Base-by-base conservation (phyloP, 53 echinoderm and acorn worm species). In the Temnopleurus reevesii region DNA sequence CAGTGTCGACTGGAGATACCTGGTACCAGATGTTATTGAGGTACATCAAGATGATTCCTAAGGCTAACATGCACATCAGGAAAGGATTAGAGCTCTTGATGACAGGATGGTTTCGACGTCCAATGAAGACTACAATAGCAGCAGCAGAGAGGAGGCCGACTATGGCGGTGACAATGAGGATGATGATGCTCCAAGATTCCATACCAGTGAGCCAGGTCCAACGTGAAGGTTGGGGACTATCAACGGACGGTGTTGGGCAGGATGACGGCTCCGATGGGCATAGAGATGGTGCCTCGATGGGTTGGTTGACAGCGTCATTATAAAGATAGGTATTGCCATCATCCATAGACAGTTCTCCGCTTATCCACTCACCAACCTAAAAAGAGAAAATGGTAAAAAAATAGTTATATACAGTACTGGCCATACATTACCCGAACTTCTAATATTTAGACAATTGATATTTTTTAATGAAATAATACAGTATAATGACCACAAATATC, bases 21-120 rank as follows among this genome's bases (percentile, higher is more conserved):
- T 93, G 83, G 81, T 90, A 95, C 36, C 86, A 91, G 13, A 95
- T 26, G 65, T 93, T 93, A 33, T 90, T 91, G 5, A 88, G 83
- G 77, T 93, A 93, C 93, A 95, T 93, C 21, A 95, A 71, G 55
- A 91, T 53, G 49, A 93, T 71, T 7, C 95, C 95, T 5, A 95
- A 30, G 29, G 93, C 90, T 63, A 95, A 55, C 93, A 60, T 87
- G 83, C 34, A 93, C 93, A 54, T 92, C 89, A 60, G 60, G 90
- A 90, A 83, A 2, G 66, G 49, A 17, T 31, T 84, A 46, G 61
- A 83, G 77, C 8, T 59, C 46, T 41, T 77, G 54, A 44, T 89
- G 43, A n/a, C 8, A 17, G 45, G 7, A 28, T 56, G 57, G 46
- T 71, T 28, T 5, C 71, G 88, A 18, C 55, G 65, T 7, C 66